Conservation (phyloP, 2,797 vertebrate species). For the Lepus oiostolus region DNA sequence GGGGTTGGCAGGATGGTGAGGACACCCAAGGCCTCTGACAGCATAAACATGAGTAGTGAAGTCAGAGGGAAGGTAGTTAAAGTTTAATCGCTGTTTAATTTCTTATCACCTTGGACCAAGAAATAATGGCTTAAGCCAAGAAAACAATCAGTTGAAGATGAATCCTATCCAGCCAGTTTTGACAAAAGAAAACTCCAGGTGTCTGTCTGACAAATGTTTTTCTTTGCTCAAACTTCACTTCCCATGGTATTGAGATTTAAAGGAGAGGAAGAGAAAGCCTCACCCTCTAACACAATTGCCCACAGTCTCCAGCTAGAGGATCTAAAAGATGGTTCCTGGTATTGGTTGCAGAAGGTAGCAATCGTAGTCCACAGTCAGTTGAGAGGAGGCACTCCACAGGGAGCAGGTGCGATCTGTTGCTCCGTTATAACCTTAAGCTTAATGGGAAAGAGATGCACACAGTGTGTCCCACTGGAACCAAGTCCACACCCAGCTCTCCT, state of each 20-base stretch:
- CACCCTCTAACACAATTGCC: background rate
- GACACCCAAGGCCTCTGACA: background rate
- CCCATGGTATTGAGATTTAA: slow-evolving; percentile 25
- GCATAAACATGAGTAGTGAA: background rate
- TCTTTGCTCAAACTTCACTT: slow-evolving; percentile 46
- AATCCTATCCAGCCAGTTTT: background rate
- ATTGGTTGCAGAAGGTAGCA: slow-evolving; percentile 16
- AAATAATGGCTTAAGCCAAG: slow-evolving; percentile 1
- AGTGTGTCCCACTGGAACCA: background rate
- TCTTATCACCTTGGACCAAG: background rate
- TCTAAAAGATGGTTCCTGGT: background rate
- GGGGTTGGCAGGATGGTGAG: background rate
- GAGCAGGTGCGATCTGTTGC: background rate
- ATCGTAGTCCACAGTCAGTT: background rate
- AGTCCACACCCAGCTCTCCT: background rate
- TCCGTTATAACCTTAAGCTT: background rate
- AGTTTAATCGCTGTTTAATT: background rate
- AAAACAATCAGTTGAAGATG: slow-evolving; percentile 8
- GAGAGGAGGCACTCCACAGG: background rate
- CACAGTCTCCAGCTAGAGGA: background rate
- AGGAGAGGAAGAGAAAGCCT: background rate
- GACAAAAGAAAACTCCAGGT: background rate
- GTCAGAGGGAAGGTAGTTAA: background rate
- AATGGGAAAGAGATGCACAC: background rate
- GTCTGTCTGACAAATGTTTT: background rate